Base-by-base conservation (phyloP, 2,888 invertebrate species). In the Epicampocera succincta region DNA sequence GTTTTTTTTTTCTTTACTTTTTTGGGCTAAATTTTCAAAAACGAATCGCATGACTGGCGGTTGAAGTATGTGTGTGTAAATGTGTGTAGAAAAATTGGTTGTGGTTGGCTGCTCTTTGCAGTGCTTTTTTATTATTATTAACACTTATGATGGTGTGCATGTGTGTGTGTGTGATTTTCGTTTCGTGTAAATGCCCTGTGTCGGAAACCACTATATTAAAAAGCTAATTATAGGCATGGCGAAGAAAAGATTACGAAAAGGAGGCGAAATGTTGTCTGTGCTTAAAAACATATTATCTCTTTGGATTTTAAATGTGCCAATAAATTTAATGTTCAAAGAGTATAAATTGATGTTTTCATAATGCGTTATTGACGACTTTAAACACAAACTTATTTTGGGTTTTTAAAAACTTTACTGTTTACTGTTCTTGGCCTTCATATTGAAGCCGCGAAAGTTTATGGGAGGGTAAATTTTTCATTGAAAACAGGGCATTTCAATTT, bases 171-270 rank as follows among this genome's bases (percentile, higher is more conserved):
- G 8, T 15, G 60, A 12, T 17, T 56, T 52, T 48, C 25, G 17
- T 21, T 61, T 46, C 12, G 46, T 33, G 52, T 56, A 63, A 66
- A 50, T 69, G 68, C 73, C 63, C 48, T 52, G 52, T 69, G 86
- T 79, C 86, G 88, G 87, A 89, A 88, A 89, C 89, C 87, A 87
- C 87, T 87, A 87, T 88, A 89, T 89, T 89, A 87, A 89, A 88
- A 87, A 88, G 87, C 89, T 88, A 89, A 88, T 88, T 88, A 89
- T 87, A 87, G 88, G 86, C 88, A 89, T 88, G 86, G 87, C 87
- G 87, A 87, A 80, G 80, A 63, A 46, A 52, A 61, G 6, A 54
- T 19, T 52, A 33, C 17, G n/a, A 15, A 48, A 66, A 13, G 8
- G n/a, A 61, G 21, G 17, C 11, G 11, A 61, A 29, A 11, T 5